Base-by-base conservation (phyloP, 30 jellyfish, hydroid and myxozoan species). In the Hydractinia symbiolongicarpus region DNA sequence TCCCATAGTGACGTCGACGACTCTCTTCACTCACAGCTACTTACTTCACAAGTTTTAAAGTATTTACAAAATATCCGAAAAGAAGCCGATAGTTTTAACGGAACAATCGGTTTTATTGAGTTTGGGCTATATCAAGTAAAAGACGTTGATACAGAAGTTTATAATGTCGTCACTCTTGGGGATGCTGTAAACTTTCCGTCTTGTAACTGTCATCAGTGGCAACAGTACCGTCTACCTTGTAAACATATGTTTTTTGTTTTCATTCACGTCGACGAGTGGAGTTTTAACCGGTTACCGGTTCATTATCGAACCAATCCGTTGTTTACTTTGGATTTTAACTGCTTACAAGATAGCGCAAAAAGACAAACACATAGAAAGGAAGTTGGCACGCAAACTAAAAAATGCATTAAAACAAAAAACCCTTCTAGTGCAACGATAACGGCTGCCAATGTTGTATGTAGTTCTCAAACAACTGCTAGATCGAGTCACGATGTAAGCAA, bases 151-250 rank as follows among this genome's bases (percentile, higher is more conserved):
- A 30, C 44, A 30, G 44, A 30, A 30, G 44, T 30, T 30, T 30
- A 30, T 30, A 30, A 30, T 30, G 44, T 51, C 2, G 74, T 64
- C 40, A n/a, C 74, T 6, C 40, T 64, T 64, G 74, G 74, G 0
- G 19, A 51, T 51, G 7, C 74, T 5, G 74, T n/a, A 64, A 64
- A 7, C 74, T 6, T 51, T 7, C 74, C 16, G 40, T 64, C 74
- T 44, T 64, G 74, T 13, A 51, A 64, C 74, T 64, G 74, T 13
- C 1, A 4, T 64, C 52, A 64, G 17, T 64, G 74, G 74, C 19
- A 64, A 51, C 9, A 51, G 19, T 64, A 64, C 74, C 74, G 40
- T 64, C 74, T 64, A n/a, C 74, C 74, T 64, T 64, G 74, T 64
- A n/a, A 7, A 13, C 74, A 64, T 51, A 64, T 64, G 74, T 64